Percentiles rank a stretch among this genome's conserved stretches.
Conservation (phyloP, 2,888 invertebrate species). For the Chrysolina americana region DNA sequence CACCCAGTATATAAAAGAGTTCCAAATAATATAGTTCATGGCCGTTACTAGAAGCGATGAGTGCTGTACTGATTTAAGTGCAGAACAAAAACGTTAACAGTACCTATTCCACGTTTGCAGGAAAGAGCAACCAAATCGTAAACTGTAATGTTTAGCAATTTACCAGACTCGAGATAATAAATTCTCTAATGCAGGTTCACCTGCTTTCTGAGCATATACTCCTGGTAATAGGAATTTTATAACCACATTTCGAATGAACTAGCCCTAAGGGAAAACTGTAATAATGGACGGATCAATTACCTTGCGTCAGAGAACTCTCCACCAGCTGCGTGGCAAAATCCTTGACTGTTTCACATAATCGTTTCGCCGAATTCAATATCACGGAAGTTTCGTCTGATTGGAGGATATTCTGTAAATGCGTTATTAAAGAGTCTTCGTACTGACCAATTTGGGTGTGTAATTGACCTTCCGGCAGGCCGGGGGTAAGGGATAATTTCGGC, state of each 20-base stretch:
- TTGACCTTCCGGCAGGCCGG: constrained; percentile 68
- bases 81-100: too few relatives aligned
- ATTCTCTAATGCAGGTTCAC: too few relatives aligned
- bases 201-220: too few relatives aligned
- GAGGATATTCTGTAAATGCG: constrained; percentile 88
- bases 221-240: neutral
- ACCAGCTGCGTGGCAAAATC: constrained; percentile 79
- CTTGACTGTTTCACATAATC: constrained; percentile 83
- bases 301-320: constrained; percentile 72
- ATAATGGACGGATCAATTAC: constrained; percentile 25
- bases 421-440: constrained; percentile 84
- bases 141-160: too few relatives aligned
- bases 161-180: constrained; percentile 10
- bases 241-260: neutral
- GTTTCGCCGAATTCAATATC: constrained; percentile 80
- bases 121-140: too few relatives aligned
- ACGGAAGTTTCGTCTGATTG: constrained; percentile 84
- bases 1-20: too few relatives aligned
- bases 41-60: too few relatives aligned
- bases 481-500: constrained; percentile 71
- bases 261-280: too few relatives aligned
- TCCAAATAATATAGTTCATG: too few relatives aligned
- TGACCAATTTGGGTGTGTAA: constrained; percentile 76
- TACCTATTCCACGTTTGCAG: too few relatives aligned
- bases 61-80: too few relatives aligned